Percentiles rank a stretch among this genome's conserved stretches.
Evolutionary conservation across 2,113 vertebrate genomes (phyloP).

Genomic region (Salvelinus alpinus): DNA sequence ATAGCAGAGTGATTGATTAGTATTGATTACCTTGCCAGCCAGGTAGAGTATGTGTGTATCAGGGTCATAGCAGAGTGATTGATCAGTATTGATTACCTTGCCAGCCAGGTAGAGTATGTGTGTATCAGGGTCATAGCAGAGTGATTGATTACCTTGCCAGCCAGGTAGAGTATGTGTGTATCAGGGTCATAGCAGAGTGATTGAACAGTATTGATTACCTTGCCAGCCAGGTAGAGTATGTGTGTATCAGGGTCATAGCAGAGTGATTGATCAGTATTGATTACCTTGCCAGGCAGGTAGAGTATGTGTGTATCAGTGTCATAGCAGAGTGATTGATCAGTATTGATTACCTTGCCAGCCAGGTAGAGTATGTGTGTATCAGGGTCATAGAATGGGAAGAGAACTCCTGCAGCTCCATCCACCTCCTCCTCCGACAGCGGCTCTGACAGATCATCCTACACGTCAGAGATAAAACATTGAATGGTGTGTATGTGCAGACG

Average conservation of each 20-base stretch:
- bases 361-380: conserved; percentile 90
- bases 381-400: conserved; percentile 90
- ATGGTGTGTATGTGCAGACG: no score
- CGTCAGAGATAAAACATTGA: not conserved
- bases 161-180: conserved; percentile 82
- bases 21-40: no score
- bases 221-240: conserved; percentile 91
- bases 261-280: not conserved
- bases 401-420: conserved; percentile 85
- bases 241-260: conserved; percentile 79
- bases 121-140: no score
- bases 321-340: no score
- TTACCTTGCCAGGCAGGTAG: conserved; percentile 91
- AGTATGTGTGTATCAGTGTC: conserved; percentile 78
- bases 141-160: conserved; percentile 89
- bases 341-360: conserved; percentile 85
- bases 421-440: conserved; percentile 89
- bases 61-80: no score
- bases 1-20: no score
- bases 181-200: no score
- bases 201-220: conserved; percentile 70
- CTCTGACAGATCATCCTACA: conserved; percentile 85
- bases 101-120: no score
- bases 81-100: no score
- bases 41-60: no score